phyloP scores from a whole-genome alignment of 1,140 invertebrate species.

The Cryptotermes secundus region DNA sequence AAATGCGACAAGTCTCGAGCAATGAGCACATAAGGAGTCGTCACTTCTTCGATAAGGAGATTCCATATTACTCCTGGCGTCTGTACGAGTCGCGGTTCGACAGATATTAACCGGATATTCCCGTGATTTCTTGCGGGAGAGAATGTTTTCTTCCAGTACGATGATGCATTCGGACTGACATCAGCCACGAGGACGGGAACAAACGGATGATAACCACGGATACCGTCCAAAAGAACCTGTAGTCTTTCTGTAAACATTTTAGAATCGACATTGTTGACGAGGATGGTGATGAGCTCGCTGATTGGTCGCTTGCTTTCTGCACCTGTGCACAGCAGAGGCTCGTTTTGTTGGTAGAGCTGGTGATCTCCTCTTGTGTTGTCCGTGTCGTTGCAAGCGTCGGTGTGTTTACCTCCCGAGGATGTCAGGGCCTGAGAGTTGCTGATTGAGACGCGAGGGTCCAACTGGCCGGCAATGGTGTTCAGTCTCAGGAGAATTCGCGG shows the following conservation, averaged over 20 bases:
- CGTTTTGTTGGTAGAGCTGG: slow-evolving; percentile 31
- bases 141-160: background rate
- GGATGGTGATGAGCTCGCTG: slow-evolving; percentile 29
- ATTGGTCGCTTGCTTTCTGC: slow-evolving; percentile 23
- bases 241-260: background rate
- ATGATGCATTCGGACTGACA: background rate
- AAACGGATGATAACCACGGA: slow-evolving; percentile 10
- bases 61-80: slow-evolving; percentile 39
- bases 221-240: slow-evolving; percentile 20
- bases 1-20: slow-evolving; percentile 40
- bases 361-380: slow-evolving; percentile 24
- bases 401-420: background rate
- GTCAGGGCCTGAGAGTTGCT: background rate
- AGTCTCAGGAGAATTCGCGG: slow-evolving; percentile 26
- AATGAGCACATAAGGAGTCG: slow-evolving; percentile 43
- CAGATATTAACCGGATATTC: background rate
- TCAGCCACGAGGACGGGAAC: slow-evolving; percentile 18
- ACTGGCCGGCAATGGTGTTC: slow-evolving; percentile 13
- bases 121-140: background rate
- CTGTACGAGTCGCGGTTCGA: background rate
- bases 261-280: background rate
- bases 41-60: slow-evolving; percentile 35
- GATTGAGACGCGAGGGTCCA: slow-evolving; percentile 22
- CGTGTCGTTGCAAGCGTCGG: slow-evolving; percentile 29
- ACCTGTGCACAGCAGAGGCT: background rate